Evolutionary conservation across 2,888 invertebrate species (phyloP).

Genomic region (Drosophila quinaria): DNA sequence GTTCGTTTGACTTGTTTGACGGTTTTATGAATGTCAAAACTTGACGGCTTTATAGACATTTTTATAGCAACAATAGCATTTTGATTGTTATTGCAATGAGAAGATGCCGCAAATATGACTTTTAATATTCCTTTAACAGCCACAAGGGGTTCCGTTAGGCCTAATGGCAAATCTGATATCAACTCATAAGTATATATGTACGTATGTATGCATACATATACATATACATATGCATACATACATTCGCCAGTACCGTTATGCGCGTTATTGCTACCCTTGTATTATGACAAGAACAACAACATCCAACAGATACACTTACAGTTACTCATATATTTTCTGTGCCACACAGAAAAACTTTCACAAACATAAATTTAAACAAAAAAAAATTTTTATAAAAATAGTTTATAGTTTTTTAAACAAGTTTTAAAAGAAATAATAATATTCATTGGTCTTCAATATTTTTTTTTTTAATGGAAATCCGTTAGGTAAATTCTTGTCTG

Average conservation of each 20-base stretch:
- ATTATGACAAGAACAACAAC: not conserved
- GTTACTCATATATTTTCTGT: not conserved
- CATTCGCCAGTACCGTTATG: not conserved
- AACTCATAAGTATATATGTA: not conserved
- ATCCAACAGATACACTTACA: not conserved
- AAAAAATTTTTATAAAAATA: too few species aligned
- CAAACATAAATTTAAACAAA: not conserved
- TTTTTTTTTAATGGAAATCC: too few species aligned
- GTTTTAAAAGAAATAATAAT: too few species aligned
- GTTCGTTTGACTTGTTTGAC: slow-evolving; percentile 84
- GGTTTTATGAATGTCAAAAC: slow-evolving; percentile 83
- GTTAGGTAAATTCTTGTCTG: not conserved
- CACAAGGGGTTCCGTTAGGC: slow-evolving; percentile 1
- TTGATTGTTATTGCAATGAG: slow-evolving; percentile 43
- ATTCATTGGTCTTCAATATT: too few species aligned
- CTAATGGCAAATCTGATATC: not conserved
- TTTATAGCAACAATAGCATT: not conserved
- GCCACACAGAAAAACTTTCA: not conserved
- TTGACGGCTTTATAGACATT: slow-evolving; percentile 81
- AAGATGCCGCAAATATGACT: not conserved
- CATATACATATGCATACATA: not conserved
- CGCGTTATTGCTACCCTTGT: not conserved
- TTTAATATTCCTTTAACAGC: not conserved
- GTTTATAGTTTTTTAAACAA: too few species aligned
- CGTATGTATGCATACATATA: not conserved